phyloP scores from a whole-genome alignment of 1,140 invertebrate species.

The Arion vulgaris region DNA sequence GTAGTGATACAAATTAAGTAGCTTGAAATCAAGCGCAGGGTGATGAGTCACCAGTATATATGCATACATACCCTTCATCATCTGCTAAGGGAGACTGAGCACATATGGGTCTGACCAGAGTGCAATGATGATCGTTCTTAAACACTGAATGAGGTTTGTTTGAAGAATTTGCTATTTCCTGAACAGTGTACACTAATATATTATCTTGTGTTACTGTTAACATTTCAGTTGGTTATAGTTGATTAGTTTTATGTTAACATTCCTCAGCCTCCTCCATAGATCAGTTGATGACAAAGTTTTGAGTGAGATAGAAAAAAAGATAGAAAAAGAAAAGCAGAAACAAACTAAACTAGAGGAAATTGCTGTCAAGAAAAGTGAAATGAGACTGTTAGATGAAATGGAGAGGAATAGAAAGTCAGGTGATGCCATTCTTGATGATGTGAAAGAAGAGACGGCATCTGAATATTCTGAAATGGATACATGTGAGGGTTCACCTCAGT shows the following conservation, averaged over 20 bases:
- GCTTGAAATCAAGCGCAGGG: no score
- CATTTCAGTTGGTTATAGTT: no score
- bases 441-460: not conserved
- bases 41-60: no score
- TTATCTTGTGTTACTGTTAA: no score
- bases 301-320: conserved; percentile 50
- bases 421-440: not conserved
- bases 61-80: no score
- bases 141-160: no score
- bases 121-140: no score
- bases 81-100: no score
- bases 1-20: no score
- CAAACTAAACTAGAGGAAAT: conserved; percentile 57
- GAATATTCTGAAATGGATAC: not conserved
- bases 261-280: conserved; percentile 62
- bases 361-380: conserved; percentile 33
- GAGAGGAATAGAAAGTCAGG: not conserved
- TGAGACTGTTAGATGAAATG: conserved; percentile 16
- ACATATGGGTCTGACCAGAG: no score
- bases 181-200: no score
- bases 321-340: conserved; percentile 61
- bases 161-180: no score
- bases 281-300: conserved; percentile 58
- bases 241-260: not conserved
- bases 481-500: not conserved